Evolutionary conservation across 1,140 invertebrate genomes (phyloP), one percentile per base, ranked within the genome.

Genomic region (Drosophila subobscura): DNA sequence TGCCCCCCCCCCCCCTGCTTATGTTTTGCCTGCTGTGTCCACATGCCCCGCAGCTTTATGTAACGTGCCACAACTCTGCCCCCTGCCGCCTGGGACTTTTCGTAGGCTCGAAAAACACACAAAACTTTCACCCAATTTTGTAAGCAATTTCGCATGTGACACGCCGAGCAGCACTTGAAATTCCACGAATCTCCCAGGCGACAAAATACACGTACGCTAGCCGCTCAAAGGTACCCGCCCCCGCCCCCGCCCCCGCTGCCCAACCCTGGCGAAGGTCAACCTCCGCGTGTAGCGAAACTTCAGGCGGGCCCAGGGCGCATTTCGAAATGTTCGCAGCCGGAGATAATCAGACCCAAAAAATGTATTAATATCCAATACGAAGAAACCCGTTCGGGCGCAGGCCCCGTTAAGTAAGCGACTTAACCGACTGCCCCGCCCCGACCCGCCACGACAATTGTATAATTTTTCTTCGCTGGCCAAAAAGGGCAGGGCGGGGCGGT

Each of bases 271-370:
- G 80, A 84, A 84, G 80, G 80, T 84, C 80, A 84, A 76, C 63
- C 63, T 64, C 72, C 57, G 72, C 76, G 46, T 66, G 45, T 47
- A 63, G 63, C 68, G 49, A 83, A 81, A 81, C 79, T 78, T 83
- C 79, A 78, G 25, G 5, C 5, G 25, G 5, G 33, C 44, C 44
- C 20, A 12, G 37, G 33, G 56, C 50, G 61, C 59, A 60, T 84
- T 84, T 84, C 63, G 71, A 79, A 83, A 84, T 71, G 0, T 65
- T 52, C 5, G 5, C 0, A 56, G 81, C 68, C 80, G 85, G 77
- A 85, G 77, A 85, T 84, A 85, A 84, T 65, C 64, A 66, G 72
- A 20, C 16, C 16, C 57, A 77, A 70, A 85, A 84, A 37, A 37
- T 1, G 1, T 20, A 20, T 86, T 80, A 80, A 77, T 80, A 68